Conservation (phyloP, 2,888 invertebrate species). For the Acanthosepion pharaonis region DNA sequence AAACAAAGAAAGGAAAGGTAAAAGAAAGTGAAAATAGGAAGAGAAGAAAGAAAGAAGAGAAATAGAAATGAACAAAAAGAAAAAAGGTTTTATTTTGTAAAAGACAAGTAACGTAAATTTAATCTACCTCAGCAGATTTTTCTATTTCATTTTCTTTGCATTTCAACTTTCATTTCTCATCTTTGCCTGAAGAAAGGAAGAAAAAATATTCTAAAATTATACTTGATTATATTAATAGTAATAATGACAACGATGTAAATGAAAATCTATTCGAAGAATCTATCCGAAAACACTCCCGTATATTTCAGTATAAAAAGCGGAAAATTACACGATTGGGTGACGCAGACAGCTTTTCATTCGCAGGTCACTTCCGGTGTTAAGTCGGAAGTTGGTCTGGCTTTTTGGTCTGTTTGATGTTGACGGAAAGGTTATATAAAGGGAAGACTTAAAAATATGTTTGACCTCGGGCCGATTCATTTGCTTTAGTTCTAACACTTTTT, state of each 20-base stretch:
- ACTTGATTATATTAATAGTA: not conserved
- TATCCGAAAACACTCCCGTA: not conserved
- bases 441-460: not conserved
- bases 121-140: not conserved
- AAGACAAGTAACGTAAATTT: not conserved
- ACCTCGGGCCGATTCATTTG: not conserved
- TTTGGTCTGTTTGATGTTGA: not conserved
- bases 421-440: not conserved
- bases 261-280: not conserved
- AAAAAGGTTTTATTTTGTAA: not conserved
- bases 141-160: not conserved
- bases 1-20: not conserved
- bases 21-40: not conserved
- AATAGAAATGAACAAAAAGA: not conserved
- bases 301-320: not conserved
- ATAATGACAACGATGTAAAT: not conserved
- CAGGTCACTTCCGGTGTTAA: slow-evolving; percentile 33
- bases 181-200: not conserved
- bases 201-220: not conserved
- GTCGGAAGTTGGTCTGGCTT: slow-evolving; percentile 6
- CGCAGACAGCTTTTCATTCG: not conserved
- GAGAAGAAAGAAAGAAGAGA: not conserved
- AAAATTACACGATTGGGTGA: not conserved
- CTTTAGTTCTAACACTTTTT: not conserved
- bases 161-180: not conserved